These are phyloP conservation scores for Lathamus discolor DNA, from an alignment of 2,113 vertebrate species.

Conservation along the genomic window DNA sequence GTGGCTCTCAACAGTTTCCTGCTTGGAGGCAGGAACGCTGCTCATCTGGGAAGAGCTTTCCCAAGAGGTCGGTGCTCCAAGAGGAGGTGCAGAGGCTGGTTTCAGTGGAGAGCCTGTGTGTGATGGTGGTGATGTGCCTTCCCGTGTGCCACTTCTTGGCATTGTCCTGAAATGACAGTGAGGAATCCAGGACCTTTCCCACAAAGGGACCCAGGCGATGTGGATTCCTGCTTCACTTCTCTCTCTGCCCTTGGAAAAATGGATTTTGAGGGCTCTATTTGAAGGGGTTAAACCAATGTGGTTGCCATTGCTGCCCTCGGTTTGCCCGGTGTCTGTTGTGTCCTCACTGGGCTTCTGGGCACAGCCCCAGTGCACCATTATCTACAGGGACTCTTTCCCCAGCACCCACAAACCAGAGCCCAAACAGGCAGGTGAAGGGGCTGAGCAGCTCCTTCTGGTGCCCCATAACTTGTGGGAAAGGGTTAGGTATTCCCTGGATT, in stretches of 20 bases:
- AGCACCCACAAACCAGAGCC: not conserved
- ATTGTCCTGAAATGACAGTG: not conserved
- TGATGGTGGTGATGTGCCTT: not conserved
- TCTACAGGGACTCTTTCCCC: not conserved
- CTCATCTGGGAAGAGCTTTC: constrained; percentile 2
- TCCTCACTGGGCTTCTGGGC: fast-evolving
- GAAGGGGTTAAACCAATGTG: not conserved
- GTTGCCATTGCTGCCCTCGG: not conserved
- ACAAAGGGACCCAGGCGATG: not conserved
- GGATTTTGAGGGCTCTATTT: not conserved
- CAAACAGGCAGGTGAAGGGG: not conserved
- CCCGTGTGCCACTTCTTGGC: not conserved
- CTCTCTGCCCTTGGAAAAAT: not conserved
- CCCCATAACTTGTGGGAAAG: not conserved
- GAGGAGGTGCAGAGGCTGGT: not conserved
- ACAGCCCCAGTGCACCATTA: not conserved
- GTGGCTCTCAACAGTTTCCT: constrained; percentile 56
- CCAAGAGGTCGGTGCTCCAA: not conserved
- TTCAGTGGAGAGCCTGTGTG: not conserved
- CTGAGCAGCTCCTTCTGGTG: not conserved
- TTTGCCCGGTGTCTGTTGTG: not conserved
- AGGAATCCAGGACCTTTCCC: constrained; percentile 10
- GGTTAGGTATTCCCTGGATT: not conserved
- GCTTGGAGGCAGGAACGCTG: not conserved
- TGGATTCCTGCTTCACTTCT: constrained; percentile 27